Conservation (phyloP, 2,888 invertebrate genomes). For the Aquatica leii region DNA sequence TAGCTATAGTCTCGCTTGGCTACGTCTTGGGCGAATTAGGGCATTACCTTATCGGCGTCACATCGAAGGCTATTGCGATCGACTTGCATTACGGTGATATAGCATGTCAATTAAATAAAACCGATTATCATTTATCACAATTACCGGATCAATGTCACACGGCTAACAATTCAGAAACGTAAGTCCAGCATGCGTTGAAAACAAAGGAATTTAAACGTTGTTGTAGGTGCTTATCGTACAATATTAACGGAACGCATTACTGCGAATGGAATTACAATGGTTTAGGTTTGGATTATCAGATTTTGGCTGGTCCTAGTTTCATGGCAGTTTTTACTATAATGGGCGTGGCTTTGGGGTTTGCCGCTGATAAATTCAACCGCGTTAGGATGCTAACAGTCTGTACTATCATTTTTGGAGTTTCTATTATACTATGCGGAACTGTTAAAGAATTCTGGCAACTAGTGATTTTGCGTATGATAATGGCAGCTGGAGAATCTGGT, state of each 20-base stretch:
- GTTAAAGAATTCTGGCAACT: slow-evolving; percentile 91
- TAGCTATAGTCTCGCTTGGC: slow-evolving; percentile 81
- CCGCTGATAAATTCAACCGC: slow-evolving; percentile 82
- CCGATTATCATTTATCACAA: slow-evolving; percentile 63
- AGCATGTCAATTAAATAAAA: slow-evolving; percentile 79
- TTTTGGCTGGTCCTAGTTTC: slow-evolving; percentile 91
- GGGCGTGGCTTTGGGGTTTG: slow-evolving; percentile 84
- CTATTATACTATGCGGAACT: slow-evolving; percentile 85
- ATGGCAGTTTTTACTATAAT: slow-evolving; percentile 90
- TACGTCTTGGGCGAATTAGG: slow-evolving; percentile 88
- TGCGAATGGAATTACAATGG: slow-evolving; percentile 96
- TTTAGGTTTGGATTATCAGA: slow-evolving; percentile 89
- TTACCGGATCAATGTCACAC: slow-evolving; percentile 66
- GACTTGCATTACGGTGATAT: slow-evolving; percentile 89
- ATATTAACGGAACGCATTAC: slow-evolving; percentile 75
- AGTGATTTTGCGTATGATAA: slow-evolving; percentile 82
- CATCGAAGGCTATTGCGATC: slow-evolving; percentile 85
- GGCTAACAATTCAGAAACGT: slow-evolving; percentile 65
- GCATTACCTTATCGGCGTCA: slow-evolving; percentile 88
- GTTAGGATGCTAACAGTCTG: slow-evolving; percentile 79
- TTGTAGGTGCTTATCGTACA: slow-evolving; percentile 70
- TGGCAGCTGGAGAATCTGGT: slow-evolving; percentile 88
- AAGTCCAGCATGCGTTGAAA: too few relatives aligned
- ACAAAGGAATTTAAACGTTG: too few relatives aligned
- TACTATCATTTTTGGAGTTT: slow-evolving; percentile 81